These are phyloP conservation scores for Synanthedon formicaeformis DNA, from an alignment of 2,888 invertebrate genomes.

Conservation along the genomic window DNA sequence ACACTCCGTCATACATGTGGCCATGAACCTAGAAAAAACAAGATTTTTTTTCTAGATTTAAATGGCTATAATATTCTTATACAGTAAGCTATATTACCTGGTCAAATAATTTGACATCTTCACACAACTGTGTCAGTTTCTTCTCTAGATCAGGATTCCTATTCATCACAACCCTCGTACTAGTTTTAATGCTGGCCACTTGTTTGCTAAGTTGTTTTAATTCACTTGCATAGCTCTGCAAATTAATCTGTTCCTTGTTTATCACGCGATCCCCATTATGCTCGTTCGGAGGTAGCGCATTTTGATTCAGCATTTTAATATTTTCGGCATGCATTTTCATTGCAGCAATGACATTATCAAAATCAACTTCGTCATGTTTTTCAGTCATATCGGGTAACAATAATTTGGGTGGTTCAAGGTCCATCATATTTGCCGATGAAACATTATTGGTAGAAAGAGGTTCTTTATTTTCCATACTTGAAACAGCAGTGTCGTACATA, in stretches of 20 bases:
- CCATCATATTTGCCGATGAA: conserved; percentile 34
- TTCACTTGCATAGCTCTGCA: conserved; percentile 39
- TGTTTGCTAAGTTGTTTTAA: conserved; percentile 47
- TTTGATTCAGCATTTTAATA: conserved; percentile 28
- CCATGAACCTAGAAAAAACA: too few species aligned
- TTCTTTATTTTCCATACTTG: conserved; percentile 6
- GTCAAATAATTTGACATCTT: conserved; percentile 48
- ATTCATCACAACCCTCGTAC: conserved; percentile 20
- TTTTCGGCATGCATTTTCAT: conserved; percentile 46
- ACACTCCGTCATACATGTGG: too few species aligned
- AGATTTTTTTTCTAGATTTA: too few species aligned
- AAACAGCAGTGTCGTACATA: conserved; percentile 33
- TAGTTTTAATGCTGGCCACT: conserved; percentile 36
- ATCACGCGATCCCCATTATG: neutral
- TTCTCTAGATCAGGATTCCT: conserved; percentile 36
- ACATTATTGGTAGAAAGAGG: conserved; percentile 13
- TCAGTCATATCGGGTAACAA: conserved; percentile 43
- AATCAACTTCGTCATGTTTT: conserved; percentile 27
- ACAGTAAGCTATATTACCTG: conserved; percentile 24
- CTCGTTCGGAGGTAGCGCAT: neutral
- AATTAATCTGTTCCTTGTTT: conserved; percentile 27
- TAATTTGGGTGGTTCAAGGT: conserved; percentile 34
- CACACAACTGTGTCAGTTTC: conserved; percentile 37
- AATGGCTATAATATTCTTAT: too few species aligned
- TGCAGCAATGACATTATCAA: conserved; percentile 36